These are phyloP conservation scores for Sardina pilchardus DNA, from an alignment of 2,113 vertebrate genomes.

Conservation along the genomic window DNA sequence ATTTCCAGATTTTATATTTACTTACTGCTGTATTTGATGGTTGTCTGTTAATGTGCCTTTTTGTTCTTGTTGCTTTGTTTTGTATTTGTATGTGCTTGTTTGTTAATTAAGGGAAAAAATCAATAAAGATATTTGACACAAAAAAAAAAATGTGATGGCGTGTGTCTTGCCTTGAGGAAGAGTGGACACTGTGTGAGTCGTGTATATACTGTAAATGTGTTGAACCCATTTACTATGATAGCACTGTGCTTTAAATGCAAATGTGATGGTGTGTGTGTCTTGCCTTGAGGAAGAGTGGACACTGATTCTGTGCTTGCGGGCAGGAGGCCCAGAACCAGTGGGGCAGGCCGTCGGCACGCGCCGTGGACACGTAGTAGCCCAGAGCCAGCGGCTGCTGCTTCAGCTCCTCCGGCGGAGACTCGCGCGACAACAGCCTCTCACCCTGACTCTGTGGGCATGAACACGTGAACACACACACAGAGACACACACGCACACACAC, in stretches of 20 bases:
- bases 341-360: slow-evolving; percentile 90
- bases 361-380: slow-evolving; percentile 97
- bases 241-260: not conserved
- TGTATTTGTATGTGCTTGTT: no score
- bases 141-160: no score
- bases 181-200: slow-evolving; percentile 98
- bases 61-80: no score
- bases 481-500: no score
- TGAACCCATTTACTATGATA: no score
- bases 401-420: slow-evolving; percentile 92
- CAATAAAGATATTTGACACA: no score
- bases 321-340: slow-evolving; percentile 99
- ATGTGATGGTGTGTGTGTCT: not conserved
- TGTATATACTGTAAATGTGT: not conserved
- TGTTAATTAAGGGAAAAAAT: no score
- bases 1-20: no score
- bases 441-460: slow-evolving; percentile 87
- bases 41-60: no score
- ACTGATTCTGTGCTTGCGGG: slow-evolving; percentile 95
- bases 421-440: slow-evolving; percentile 89
- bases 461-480: no score
- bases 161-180: slow-evolving; percentile 87
- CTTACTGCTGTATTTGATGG: no score
- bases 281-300: slow-evolving; percentile 97
- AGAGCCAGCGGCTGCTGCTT: slow-evolving; percentile 97